These are phyloP conservation scores for Meganola albula DNA, from an alignment of 2,888 invertebrate species.

Conservation along the genomic window DNA sequence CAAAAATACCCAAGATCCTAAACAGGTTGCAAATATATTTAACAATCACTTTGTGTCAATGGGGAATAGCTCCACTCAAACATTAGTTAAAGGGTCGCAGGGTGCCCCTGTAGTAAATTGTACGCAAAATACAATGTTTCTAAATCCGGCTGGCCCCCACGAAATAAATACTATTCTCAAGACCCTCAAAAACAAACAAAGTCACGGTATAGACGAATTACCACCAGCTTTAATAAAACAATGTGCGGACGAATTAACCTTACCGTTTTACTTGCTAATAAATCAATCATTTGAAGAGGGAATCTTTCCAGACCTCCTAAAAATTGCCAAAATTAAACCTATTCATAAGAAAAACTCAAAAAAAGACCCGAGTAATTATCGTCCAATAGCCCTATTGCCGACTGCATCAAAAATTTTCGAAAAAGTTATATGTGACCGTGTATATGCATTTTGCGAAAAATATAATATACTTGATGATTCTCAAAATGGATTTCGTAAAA, in stretches of 20 bases:
- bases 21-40: too few relatives aligned
- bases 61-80: too few relatives aligned
- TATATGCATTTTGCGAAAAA: slow-evolving; percentile 9
- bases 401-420: slow-evolving; percentile 11
- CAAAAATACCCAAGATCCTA: too few relatives aligned
- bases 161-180: slow-evolving; percentile 5
- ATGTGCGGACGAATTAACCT: slow-evolving; percentile 6
- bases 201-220: slow-evolving; percentile 7
- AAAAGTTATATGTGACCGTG: slow-evolving; percentile 7
- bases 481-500: slow-evolving; percentile 12
- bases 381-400: slow-evolving; percentile 7
- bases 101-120: too few relatives aligned
- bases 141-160: slow-evolving; percentile 1
- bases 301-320: slow-evolving; percentile 11
- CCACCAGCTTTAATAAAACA: slow-evolving; percentile 9
- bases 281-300: slow-evolving; percentile 12
- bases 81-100: too few relatives aligned
- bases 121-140: slow-evolving; percentile 1
- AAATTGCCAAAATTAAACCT: slow-evolving; percentile 13
- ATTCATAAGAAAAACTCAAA: slow-evolving; percentile 11
- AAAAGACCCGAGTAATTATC: slow-evolving; percentile 2
- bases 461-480: slow-evolving; percentile 6
- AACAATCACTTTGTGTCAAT: too few relatives aligned
- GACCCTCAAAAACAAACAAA: slow-evolving; percentile 8
- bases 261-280: slow-evolving; percentile 5